These are phyloP conservation scores for Monodelphis domestica DNA, from an alignment of 2,797 vertebrate genomes.

Conservation along the genomic window DNA sequence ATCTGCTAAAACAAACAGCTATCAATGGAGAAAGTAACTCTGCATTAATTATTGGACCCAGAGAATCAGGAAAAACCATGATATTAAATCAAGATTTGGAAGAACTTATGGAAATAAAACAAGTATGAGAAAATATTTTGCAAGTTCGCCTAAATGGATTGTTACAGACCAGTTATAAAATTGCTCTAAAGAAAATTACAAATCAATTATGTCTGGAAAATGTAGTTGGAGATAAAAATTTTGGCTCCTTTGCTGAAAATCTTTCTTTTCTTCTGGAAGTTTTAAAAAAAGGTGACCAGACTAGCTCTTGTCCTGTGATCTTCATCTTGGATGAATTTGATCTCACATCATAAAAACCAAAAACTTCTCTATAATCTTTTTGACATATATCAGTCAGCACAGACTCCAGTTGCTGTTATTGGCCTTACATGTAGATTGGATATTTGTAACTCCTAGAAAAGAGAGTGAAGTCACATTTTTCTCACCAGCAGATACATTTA, in stretches of 20 bases:
- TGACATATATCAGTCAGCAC: conserved; percentile 96
- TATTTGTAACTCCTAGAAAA: conserved; percentile 97
- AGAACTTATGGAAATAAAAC: too few species aligned
- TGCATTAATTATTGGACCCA: conserved; percentile 93
- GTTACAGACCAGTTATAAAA: conserved; percentile 93
- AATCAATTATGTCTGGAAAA: conserved; percentile 96
- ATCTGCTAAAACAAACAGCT: conserved; percentile 92
- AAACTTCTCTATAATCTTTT: conserved; percentile 97
- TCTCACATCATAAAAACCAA: conserved; percentile 98
- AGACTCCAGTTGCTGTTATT: conserved; percentile 94
- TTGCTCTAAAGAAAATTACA: conserved; percentile 97
- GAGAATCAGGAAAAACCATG: conserved; percentile 94
- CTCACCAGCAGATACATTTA: conserved; percentile 96
- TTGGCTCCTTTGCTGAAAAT: too few species aligned
- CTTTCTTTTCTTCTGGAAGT: too few species aligned
- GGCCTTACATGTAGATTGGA: conserved; percentile 97
- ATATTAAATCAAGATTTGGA: too few species aligned
- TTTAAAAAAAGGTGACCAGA: conserved; percentile 92
- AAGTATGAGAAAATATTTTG: too few species aligned
- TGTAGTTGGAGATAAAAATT: conserved; percentile 96
- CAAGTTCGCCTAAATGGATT: too few species aligned
- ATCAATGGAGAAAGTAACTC: conserved; percentile 98
- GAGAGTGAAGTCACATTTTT: conserved; percentile 97
- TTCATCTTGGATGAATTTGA: conserved; percentile 98
- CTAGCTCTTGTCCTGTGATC: conserved; percentile 92